phyloP scores from a whole-genome alignment of 1,140 invertebrate species.

The Lethocerus indicus region DNA sequence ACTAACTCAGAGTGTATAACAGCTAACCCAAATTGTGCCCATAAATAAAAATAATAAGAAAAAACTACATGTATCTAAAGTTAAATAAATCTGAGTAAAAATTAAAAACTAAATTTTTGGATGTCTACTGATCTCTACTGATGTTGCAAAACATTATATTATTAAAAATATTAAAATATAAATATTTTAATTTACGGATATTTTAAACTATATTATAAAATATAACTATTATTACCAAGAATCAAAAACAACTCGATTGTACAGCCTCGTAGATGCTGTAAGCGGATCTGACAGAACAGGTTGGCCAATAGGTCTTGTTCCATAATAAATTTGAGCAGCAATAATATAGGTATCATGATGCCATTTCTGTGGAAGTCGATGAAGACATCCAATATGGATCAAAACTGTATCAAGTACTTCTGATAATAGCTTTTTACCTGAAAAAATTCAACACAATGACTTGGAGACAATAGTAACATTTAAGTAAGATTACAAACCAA shows the following conservation, averaged over 20 bases:
- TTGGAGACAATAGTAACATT: too few relatives aligned
- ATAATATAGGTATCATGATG: constrained; percentile 70
- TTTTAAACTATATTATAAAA: constrained; percentile 7
- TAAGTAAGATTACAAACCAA: too few relatives aligned
- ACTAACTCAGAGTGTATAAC: too few relatives aligned
- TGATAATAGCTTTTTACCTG: constrained; percentile 44
- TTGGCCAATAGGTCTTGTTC: constrained; percentile 55
- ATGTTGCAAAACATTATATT: constrained; percentile 5
- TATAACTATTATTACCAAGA: constrained; percentile 46
- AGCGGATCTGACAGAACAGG: constrained; percentile 45
- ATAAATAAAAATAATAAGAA: too few relatives aligned
- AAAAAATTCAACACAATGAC: constrained; percentile 19
- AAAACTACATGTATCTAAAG: too few relatives aligned
- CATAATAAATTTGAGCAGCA: constrained; percentile 71
- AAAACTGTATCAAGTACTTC: constrained; percentile 62
- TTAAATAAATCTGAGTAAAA: too few relatives aligned
- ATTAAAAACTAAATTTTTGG: too few relatives aligned
- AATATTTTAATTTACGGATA: constrained; percentile 7
- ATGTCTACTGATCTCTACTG: too few relatives aligned
- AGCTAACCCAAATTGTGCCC: too few relatives aligned
- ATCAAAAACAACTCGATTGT: constrained; percentile 66
- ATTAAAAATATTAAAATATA: not conserved
- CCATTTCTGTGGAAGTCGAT: constrained; percentile 61
- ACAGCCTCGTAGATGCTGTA: constrained; percentile 45
- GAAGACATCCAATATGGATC: constrained; percentile 66